Evolutionary conservation across 1,140 invertebrate species (phyloP), one percentile per base, ranked within the genome.

Genomic region (Aphaenogaster ashmeadi): DNA sequence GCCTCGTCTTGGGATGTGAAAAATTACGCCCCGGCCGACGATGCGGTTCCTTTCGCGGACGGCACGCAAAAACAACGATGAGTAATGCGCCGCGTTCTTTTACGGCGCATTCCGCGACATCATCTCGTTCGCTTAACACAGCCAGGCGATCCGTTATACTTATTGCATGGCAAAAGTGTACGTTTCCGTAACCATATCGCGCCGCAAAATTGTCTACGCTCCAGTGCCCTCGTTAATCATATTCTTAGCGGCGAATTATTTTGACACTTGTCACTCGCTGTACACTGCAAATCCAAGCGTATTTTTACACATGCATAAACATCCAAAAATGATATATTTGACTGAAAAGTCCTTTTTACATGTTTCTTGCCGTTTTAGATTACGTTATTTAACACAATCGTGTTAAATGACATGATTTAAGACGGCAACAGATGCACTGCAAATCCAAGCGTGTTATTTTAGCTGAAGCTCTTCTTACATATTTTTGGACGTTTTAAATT

Each of bases 21-120:
- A 84, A 84, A 84, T 84, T 84, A 75, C 69, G 80, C 11, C 18
- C 78, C 78, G 50, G 50, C 80, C 77, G 67, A 74, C 80, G 80
- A 50, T 50, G 80, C 80, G 80, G 69, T 75, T 72, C 79, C 79
- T 81, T 75, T 75, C 58, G 80, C 69, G 80, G 54, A 60, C 80
- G 41, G 52, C 69, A 74, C 54, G 80, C 54, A 75, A 75, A 84
- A 84, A 84, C 80, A 75, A 60, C 69, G 54, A 84, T 75, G 80
- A 84, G 38, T 84, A 60, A 84, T 84, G 69, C 80, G 27, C 18
- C 54, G 52, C 41, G 41, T 64, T 84, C 69, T 74, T 84, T 75
- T 33, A 56, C 54, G 13, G 27, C 27, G 80, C 58, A 74, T 74
- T 83, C 41, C 67, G 80, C 67, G 69, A 83, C 80, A 74, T 72